Base-by-base conservation (phyloP, 2,888 invertebrate genomes). In the Eilema depressum region DNA sequence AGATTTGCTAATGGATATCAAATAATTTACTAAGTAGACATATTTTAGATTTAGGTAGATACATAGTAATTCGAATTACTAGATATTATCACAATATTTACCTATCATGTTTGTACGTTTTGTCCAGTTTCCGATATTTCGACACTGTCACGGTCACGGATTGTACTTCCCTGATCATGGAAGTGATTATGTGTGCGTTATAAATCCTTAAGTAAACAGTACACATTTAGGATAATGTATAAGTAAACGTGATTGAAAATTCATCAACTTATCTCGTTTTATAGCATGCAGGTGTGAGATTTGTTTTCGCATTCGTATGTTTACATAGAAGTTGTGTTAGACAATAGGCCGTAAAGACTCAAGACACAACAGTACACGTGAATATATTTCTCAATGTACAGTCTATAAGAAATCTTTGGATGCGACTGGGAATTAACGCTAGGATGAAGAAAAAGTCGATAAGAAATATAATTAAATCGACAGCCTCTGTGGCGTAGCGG, bases 231-330 rank as follows among this genome's bases (percentile, higher is more conserved):
- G 20, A 26, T 26, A 20, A 41, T 63, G 23, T 20, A 25, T 25
- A 53, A 20, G 28, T 33, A 53, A 20, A 62, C 62, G 53, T 25
- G 53, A 33, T 68, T 68, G 33, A 47, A 68, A 61, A 61, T 33
- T 62, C 47, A 68, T 67, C 53, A 53, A 53, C 61, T 47, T 17
- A 28, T 20, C 60, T n/a, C 28, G 66, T 67, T 67, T 67, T 67
- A 67, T 60, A 14, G 60, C 60, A 26, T 63, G 63, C 63, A 63
- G 63, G 63, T 63, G 63, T 26, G 41, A 20, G 20, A 63, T 63
- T 63, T 41, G 63, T 63, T 41, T 41, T 41, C 41, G 41, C 20
- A 26, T 41, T 63, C 41, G 26, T 41, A 41, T 63, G 63, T 63
- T 63, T 63, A 63, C 41, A 63, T 63, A 41, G 10, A 63, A 63